phyloP scores from a whole-genome alignment of 1,140 invertebrate genomes.

The Acyrthosiphon pisum region DNA sequence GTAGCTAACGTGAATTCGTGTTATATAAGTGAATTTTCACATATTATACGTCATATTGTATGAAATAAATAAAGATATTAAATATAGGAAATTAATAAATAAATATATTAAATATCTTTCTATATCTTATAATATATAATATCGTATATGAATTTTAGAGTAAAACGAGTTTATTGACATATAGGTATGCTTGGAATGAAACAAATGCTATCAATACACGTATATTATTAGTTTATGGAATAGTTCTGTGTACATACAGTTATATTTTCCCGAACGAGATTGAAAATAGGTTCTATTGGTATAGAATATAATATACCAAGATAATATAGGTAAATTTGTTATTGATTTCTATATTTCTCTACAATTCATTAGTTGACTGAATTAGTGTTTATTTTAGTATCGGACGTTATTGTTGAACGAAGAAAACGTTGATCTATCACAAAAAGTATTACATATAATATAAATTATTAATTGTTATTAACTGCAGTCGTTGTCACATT shows the following conservation, averaged over 20 bases:
- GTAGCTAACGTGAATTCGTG: too few relatives aligned
- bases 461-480: not conserved
- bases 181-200: not conserved
- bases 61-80: too few relatives aligned
- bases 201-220: not conserved
- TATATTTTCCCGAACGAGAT: not conserved
- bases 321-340: not conserved
- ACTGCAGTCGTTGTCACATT: too few relatives aligned
- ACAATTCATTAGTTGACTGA: not conserved
- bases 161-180: not conserved
- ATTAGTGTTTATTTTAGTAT: not conserved
- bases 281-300: not conserved
- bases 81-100: too few relatives aligned
- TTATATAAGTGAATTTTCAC: too few relatives aligned
- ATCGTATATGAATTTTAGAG: not conserved
- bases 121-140: not conserved
- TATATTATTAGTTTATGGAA: not conserved
- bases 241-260: not conserved
- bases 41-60: too few relatives aligned
- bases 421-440: not conserved
- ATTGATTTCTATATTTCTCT: not conserved
- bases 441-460: not conserved
- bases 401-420: not conserved
- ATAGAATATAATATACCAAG: not conserved
- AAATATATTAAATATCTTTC: too few relatives aligned